Conservation (phyloP, 2,113 vertebrate genomes). For the Cnemophilus loriae region DNA sequence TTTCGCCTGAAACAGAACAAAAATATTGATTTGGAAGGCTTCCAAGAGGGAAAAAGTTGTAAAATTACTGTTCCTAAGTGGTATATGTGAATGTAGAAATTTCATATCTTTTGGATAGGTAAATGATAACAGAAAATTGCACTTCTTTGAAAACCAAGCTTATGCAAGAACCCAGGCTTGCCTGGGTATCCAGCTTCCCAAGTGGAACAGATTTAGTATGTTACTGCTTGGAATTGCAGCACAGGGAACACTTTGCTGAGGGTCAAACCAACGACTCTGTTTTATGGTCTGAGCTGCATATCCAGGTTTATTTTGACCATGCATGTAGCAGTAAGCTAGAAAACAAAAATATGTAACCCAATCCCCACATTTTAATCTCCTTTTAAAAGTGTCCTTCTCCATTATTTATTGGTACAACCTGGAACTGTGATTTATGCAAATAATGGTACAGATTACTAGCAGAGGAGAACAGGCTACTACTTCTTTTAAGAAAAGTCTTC, state of each 20-base stretch:
- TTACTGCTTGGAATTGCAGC: background rate
- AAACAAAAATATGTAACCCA: background rate
- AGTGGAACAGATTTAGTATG: background rate
- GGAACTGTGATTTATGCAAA: background rate
- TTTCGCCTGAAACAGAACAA: constrained; percentile 5
- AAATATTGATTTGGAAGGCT: constrained; percentile 18
- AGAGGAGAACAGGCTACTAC: background rate
- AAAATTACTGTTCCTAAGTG: background rate
- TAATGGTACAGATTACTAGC: background rate
- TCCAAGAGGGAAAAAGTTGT: background rate
- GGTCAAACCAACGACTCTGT: background rate
- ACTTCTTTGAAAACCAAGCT: background rate
- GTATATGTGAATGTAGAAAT: background rate
- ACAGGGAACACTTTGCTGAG: background rate
- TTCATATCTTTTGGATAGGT: background rate
- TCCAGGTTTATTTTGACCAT: background rate
- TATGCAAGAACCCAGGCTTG: background rate
- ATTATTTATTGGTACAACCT: constrained; percentile 3
- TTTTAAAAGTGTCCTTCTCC: constrained; percentile 24
- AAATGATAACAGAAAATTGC: background rate
- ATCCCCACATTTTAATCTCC: background rate
- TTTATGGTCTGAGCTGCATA: background rate
- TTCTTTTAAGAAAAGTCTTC: background rate
- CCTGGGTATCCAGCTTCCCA: background rate
- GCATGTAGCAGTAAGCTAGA: background rate